phyloP scores from a whole-genome alignment of 2,888 invertebrate species.

The Philereme transversata region DNA sequence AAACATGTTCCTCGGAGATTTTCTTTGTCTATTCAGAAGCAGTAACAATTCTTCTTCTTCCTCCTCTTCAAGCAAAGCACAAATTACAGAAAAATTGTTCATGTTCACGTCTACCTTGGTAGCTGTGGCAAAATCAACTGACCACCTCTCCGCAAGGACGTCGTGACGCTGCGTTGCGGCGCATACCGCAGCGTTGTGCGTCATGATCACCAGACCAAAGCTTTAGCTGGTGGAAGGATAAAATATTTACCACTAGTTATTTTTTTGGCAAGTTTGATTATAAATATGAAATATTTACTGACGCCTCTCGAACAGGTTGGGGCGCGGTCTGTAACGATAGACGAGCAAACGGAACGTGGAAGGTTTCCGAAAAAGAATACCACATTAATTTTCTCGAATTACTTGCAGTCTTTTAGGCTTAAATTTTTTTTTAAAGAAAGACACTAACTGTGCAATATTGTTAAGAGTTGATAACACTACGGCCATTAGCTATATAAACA shows the following conservation, averaged over 20 bases:
- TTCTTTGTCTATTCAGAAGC: too few relatives aligned
- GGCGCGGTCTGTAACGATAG: neutral
- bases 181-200: too few relatives aligned
- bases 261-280: neutral
- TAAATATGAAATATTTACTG: conserved; percentile 10
- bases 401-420: conserved; percentile 9
- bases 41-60: too few relatives aligned
- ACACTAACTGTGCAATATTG: conserved; percentile 4
- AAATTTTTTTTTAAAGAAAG: neutral
- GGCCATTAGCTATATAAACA: conserved; percentile 5
- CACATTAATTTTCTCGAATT: conserved; percentile 15
- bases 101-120: too few relatives aligned
- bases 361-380: neutral
- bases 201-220: too few relatives aligned
- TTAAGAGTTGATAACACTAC: conserved; percentile 5
- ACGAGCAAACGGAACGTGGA: conserved; percentile 2
- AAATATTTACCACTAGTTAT: neutral
- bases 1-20: too few relatives aligned
- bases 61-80: too few relatives aligned
- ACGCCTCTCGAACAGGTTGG: conserved; percentile 8
- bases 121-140: too few relatives aligned
- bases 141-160: too few relatives aligned
- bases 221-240: conserved; percentile 5
- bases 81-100: too few relatives aligned
- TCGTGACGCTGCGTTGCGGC: too few relatives aligned